Evolutionary conservation across 2,888 invertebrate genomes (phyloP).

Genomic region (Yponomeuta plumbellus): DNA sequence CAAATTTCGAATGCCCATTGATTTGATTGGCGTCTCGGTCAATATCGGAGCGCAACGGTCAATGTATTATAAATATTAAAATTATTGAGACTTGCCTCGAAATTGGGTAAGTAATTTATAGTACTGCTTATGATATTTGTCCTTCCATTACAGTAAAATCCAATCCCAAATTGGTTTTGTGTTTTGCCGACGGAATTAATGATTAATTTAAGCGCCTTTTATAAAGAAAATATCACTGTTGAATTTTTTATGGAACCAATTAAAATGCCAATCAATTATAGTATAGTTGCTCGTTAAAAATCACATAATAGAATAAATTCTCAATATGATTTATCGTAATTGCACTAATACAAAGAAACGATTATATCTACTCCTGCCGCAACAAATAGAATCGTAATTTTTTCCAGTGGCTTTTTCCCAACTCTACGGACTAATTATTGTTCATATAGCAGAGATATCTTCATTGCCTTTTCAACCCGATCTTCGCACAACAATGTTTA

Average conservation of each 20-base stretch:
- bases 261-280: neutral
- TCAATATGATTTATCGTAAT: slow-evolving; percentile 4
- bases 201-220: neutral
- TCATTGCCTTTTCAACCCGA: slow-evolving; percentile 54
- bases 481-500: slow-evolving; percentile 52
- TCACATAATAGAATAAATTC: slow-evolving; percentile 12
- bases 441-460: slow-evolving; percentile 44
- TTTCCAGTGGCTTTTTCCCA: slow-evolving; percentile 7
- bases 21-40: neutral
- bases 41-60: neutral
- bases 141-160: neutral
- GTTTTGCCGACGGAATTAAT: neutral
- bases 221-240: neutral
- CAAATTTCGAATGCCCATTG: slow-evolving; percentile 5
- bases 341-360: slow-evolving; percentile 13
- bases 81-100: neutral
- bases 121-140: neutral
- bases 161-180: neutral
- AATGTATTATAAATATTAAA: neutral
- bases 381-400: neutral
- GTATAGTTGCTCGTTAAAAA: neutral
- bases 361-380: slow-evolving; percentile 3
- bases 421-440: slow-evolving; percentile 12
- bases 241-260: neutral
- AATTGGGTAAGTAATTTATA: neutral